Base-by-base conservation (phyloP, 1,140 invertebrate genomes). In the Acromyrmex heyeri region DNA sequence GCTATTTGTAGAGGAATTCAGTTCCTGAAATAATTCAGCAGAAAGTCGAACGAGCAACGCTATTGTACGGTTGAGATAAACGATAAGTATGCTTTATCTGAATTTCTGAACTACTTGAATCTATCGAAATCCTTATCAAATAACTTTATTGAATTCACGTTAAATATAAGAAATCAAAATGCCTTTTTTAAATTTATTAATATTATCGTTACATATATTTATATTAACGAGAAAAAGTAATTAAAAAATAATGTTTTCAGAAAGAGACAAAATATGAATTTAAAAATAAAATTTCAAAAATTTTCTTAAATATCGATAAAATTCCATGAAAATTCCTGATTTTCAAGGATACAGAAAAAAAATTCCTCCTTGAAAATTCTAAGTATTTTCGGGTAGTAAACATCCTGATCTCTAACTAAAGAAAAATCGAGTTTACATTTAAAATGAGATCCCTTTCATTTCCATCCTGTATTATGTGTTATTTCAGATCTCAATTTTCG, bases 21-120 rank as follows among this genome's bases (percentile, higher is more conserved):
- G 18, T 65, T 69, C 30, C 48, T 38, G 14, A 69, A 67, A 67
- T 34, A 78, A 78, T 78, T 48, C 59, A 62, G 59, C 38, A 27
- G 38, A n/a, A 62, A 77, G 55, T 62, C 34, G 59, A 30, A 48
- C 57, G 21, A 77, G 34, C 21, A 62, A 34, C 34, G 24, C 6
- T 64, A 44, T 62, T 59, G 55, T 34, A 38, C 53, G n/a, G 1
- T 4, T 62, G 5, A 44, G 14, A 62, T 24, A 62, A 76, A 38
- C 27, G 55, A 76, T 21, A 59, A 44, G 34, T 21, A 21, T n/a
- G 50, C 18, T 27, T 34, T 62, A 38, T 6, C 4, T 44, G 21
- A 61, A 76, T n/a, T 61, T 76, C 16, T 38, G 7, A 76, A 76
- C 30, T 55, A 2, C 16, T 38, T 70, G 6, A 6, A 48, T 73